A percentile compares a stretch with the other conserved stretches of the same genome.
Conservation (phyloP, 2,113 vertebrate genomes). For the Uria lomvia region DNA sequence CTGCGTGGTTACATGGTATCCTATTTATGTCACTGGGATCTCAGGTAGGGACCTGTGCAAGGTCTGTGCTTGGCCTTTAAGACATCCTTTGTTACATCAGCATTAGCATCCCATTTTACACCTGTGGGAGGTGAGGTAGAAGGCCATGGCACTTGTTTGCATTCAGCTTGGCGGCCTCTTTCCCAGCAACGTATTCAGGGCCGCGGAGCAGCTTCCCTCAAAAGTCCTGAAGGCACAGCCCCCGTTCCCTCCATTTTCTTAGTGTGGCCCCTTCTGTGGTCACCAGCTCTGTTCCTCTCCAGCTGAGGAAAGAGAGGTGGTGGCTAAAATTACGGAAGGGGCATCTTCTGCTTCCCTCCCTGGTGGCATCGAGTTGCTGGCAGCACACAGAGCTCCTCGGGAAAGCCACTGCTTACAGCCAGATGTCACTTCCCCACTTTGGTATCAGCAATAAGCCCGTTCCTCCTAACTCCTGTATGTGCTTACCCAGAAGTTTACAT, state of each 20-base stretch:
- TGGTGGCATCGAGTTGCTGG: accelerated
- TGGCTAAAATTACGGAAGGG: accelerated
- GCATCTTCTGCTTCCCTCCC: too few relatives aligned
- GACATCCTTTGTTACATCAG: background rate
- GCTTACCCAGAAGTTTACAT: background rate
- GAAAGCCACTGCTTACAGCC: too few relatives aligned
- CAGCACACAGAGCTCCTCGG: background rate
- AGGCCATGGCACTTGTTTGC: background rate
- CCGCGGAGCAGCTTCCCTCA: too few relatives aligned
- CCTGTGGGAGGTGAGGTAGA: background rate
- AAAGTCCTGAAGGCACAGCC: background rate
- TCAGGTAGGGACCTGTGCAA: background rate
- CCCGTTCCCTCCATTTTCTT: background rate
- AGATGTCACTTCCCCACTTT: background rate
- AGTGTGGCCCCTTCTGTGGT: background rate
- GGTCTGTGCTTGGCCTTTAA: background rate
- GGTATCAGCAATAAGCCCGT: background rate
- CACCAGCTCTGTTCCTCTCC: background rate
- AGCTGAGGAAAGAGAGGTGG: background rate
- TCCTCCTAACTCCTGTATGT: background rate
- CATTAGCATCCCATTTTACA: background rate
- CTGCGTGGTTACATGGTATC: background rate
- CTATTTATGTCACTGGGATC: background rate
- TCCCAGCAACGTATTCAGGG: background rate
- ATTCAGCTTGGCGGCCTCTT: background rate